phyloP scores from a whole-genome alignment of 2,113 vertebrate species.

The Oncorhynchus clarkii region DNA sequence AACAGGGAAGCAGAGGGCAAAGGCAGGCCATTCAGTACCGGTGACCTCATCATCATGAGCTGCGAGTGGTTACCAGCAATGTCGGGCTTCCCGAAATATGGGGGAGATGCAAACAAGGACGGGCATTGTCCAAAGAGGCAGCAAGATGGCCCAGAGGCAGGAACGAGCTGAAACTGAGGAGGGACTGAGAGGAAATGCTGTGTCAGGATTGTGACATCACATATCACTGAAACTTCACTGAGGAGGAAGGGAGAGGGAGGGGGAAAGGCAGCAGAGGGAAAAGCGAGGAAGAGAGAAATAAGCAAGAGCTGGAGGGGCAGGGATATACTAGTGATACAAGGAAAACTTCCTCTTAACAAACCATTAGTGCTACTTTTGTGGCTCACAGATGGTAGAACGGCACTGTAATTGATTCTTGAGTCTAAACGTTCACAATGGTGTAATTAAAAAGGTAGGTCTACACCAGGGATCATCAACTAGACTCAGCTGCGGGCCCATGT shows the following conservation, averaged over 20 bases:
- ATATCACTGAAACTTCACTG: slow-evolving; percentile 54
- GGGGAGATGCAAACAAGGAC: slow-evolving; percentile 70
- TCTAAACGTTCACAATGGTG: too few relatives aligned
- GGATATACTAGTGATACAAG: not conserved
- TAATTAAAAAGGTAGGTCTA: too few relatives aligned
- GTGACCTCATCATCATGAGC: slow-evolving; percentile 68
- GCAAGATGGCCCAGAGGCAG: slow-evolving; percentile 41
- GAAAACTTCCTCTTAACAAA: too few relatives aligned
- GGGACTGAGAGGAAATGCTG: slow-evolving; percentile 59
- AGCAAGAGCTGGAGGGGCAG: slow-evolving; percentile 26
- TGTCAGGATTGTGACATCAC: slow-evolving; percentile 67
- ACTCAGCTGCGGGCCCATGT: too few relatives aligned
- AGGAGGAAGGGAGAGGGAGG: slow-evolving; percentile 27
- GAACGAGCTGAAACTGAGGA: slow-evolving; percentile 48
- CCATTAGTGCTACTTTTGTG: too few relatives aligned
- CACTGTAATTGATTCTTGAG: too few relatives aligned
- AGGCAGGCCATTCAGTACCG: slow-evolving; percentile 56
- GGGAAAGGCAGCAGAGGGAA: slow-evolving; percentile 16
- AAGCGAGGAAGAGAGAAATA: slow-evolving; percentile 20
- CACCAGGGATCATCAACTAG: too few relatives aligned
- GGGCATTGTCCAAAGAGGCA: slow-evolving; percentile 71
- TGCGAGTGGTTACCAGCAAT: slow-evolving; percentile 71
- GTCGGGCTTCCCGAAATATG: slow-evolving; percentile 71
- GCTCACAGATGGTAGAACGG: too few relatives aligned
- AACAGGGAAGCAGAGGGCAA: slow-evolving; percentile 16